phyloP scores from a whole-genome alignment of 2,113 vertebrate genomes.

The western clawed frog (Xenopus tropicalis) region UCB_Xtro_10.0 CM004447.2:108105001-108105500 shows the following conservation, averaged over 20 bases:
- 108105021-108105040: conserved; percentile 64
- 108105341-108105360: no score
- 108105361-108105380: no score
- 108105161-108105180: conserved; percentile 59
- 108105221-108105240: conserved; percentile 50
- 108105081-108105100: conserved; percentile 67
- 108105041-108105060: conserved; percentile 61
- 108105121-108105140: conserved; percentile 65
- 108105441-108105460: no score
- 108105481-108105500: no score
- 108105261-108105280: conserved; percentile 43
- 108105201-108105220: conserved; percentile 59
- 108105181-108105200: conserved; percentile 59
- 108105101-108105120: conserved; percentile 65
- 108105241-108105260: conserved; percentile 36
- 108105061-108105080: conserved; percentile 64
- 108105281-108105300: conserved; percentile 38
- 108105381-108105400: no score
- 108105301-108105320: conserved; percentile 13
- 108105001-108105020: conserved; percentile 50
- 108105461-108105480: no score
- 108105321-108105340: neutral
- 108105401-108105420: no score
- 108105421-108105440: no score
- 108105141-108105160: conserved; percentile 60